Evolutionary conservation across 2,113 vertebrate species (phyloP), one percentile per base, ranked within the genome.

Genomic region (Muntiacus reevesi): DNA sequence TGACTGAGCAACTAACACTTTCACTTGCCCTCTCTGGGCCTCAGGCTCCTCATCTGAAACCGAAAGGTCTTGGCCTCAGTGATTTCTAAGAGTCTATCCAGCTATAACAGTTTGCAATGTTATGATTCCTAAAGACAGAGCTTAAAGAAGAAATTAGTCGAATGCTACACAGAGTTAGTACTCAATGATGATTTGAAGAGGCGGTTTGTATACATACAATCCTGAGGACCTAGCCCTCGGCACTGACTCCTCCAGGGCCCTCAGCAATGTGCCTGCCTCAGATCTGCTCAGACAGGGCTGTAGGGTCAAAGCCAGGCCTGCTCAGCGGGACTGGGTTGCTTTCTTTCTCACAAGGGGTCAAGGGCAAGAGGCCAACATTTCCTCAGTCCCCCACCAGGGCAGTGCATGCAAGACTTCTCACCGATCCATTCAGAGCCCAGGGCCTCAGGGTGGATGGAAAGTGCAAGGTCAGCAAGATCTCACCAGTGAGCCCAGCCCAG

Each of bases 381-480:
- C 36, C 7, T 87, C 25, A 55, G 40, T 78, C 5, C 12, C 45
- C 8, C 2, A 33, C 19, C 17, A 12, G 52, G 23, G 23, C 36
- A 45, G 60, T 25, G 45, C 52, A 5, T n/a, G 28, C 36, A 85
- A 76, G 27, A 57, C 36, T 83, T 78, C 25, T 90, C 40, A 7
- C 64, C 6, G 33, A 23, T 93, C 59, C 40, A 25, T 79, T 88
- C 79, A 64, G 84, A 98, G 40, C 47, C 62, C 54, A 60, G 47
- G 36, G 14, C 45, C 74, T 62, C 79, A 16, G 60, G 21, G 71
- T 76, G 7, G n/a, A 23, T 45, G 52, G 50, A 91, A 97, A 97
- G 27, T 60, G n/a, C 87, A 96, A 62, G 50, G 50, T 84, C 90
- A 97, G 92, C 79, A 71, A 87, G 79, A 95, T 89, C 71, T 87